Conservation (phyloP, 2,888 invertebrate genomes). For the Dysmachus trigonus region DNA sequence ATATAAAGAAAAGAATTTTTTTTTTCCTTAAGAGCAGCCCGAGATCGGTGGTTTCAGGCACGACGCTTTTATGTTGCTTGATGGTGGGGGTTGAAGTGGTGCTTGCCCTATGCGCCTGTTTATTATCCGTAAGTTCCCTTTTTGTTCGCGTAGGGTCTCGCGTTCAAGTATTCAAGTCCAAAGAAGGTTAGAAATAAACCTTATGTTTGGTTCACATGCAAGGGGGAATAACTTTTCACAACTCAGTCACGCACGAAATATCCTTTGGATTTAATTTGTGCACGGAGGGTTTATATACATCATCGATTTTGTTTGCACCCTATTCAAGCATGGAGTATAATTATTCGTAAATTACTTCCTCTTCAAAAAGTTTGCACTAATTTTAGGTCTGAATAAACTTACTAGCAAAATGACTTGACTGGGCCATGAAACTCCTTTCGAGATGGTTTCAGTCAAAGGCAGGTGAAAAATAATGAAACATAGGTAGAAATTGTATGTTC, state of each 20-base stretch:
- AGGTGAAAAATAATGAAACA: background rate
- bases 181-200: constrained; percentile 20
- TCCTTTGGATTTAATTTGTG: constrained; percentile 43
- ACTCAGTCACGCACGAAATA: constrained; percentile 47
- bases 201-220: constrained; percentile 48
- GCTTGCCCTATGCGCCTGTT: constrained; percentile 37
- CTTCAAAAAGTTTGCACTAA: background rate
- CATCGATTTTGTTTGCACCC: constrained; percentile 20
- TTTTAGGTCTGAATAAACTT: background rate
- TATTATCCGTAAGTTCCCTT: constrained; percentile 8
- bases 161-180: background rate
- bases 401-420: background rate
- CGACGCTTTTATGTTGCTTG: background rate
- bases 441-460: no score
- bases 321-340: background rate
- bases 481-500: no score
- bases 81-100: constrained; percentile 32
- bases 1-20: background rate
- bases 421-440: background rate
- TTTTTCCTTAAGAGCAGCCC: background rate
- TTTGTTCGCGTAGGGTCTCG: background rate
- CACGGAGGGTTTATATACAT: background rate
- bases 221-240: constrained; percentile 39
- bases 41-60: background rate
- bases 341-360: background rate